Percentiles rank a stretch among this genome's conserved stretches.
Evolutionary conservation across 2,888 invertebrate genomes (phyloP).

Genomic region (Schizaphis graminum): DNA sequence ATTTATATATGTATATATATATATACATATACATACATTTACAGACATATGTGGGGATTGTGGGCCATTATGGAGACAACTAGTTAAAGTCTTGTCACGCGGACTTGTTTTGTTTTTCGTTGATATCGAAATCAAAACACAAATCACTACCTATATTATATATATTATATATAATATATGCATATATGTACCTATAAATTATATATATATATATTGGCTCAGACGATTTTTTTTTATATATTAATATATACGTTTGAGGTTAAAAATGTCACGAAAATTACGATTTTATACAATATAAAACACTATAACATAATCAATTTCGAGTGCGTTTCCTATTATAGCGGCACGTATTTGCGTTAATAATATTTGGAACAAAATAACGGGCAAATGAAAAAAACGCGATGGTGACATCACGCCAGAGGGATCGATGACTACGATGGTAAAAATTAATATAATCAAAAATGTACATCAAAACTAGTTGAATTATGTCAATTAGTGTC

Average conservation of each 20-base stretch:
- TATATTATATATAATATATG: neutral
- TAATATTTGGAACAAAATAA: neutral
- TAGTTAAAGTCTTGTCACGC: neutral
- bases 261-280: conserved; percentile 40
- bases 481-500: neutral
- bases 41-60: neutral
- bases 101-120: neutral
- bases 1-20: neutral
- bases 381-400: neutral
- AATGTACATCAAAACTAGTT: neutral
- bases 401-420: neutral
- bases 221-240: conserved; percentile 26
- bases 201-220: conserved; percentile 36
- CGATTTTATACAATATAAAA: conserved; percentile 32
- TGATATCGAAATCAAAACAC: neutral
- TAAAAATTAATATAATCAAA: conserved; percentile 10
- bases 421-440: neutral
- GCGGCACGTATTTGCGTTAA: neutral
- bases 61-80: neutral
- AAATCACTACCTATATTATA: neutral
- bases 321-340: conserved; percentile 5
- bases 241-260: conserved; percentile 41
- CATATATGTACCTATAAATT: neutral
- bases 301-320: conserved; percentile 3
- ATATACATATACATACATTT: conserved; percentile 4